Evolutionary conservation across 2,797 vertebrate genomes (phyloP), one percentile per base, ranked within the genome.

Genomic region (Takifugu ocellatus): DNA sequence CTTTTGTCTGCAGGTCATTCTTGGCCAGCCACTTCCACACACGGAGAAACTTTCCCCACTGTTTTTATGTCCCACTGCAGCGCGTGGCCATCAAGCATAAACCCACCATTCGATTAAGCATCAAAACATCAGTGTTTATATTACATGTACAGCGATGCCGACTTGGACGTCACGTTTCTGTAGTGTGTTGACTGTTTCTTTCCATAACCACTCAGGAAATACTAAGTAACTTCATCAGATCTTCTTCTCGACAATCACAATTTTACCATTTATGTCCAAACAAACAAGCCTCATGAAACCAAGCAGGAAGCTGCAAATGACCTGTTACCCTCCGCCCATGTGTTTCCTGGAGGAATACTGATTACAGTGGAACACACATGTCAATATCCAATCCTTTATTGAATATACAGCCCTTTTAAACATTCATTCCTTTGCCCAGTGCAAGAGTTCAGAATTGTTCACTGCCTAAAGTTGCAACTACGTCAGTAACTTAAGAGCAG

Each of bases 1-100:
- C 62, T 72, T 64, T 14, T 72, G 62, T 67, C 56, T 50, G 42
- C 10, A 11, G 27, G 74, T 75, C 79, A 83, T 74, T 29, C 27
- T 70, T 49, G 63, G 58, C 62, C 36, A 66, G 56, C 51, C 45
- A 57, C n/a, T 47, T 63, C 63, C 43, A 7, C 63, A 64, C 31
- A 55, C 48, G 54, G 68, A 55, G 49, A 56, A 60, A 27, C 24
- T 36, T 27, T 71, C 64, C 73, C 70, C 63, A 66, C 63, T 61
- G 61, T 14, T 42, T 54, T 61, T 43, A 65, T 51, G 43, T 16
- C 16, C 44, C 17, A 46, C 44, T 21, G 16, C 17, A 21, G 44
- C 21, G 16, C 44, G 44, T 17, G 44, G 44, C 44, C 1, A n/a
- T 6, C 17, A 68, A 39, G 54, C 4, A 21, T n/a, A 3, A 29